Base-by-base conservation (phyloP, 1,140 invertebrate species). In the Papilio xuthus region DNA sequence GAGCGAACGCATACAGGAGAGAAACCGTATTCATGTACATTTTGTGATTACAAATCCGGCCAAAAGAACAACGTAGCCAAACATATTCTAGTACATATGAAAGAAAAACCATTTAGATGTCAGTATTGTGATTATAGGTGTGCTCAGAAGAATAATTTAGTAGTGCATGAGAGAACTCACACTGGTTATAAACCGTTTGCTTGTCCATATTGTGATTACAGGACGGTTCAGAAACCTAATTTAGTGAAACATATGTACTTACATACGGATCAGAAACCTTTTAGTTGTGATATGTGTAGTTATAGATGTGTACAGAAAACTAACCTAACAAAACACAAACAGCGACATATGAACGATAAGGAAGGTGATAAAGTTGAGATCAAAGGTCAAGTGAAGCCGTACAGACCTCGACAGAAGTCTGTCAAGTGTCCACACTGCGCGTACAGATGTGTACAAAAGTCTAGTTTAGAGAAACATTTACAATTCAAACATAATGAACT, bases 31-130 rank as follows among this genome's bases (percentile, higher is more conserved):
- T 93, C 95, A 0, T 96, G 95, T 80, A 95, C 95, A 0, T 94
- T 96, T n/a, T 97, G 97, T 83, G 96, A 93, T 81, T 94, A 97
- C 84, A 95, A 96, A 82, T 97, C 97, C 77, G 97, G 97, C 0
- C 95, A 97, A 26, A 96, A 97, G 86, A 96, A 97, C 80, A 96
- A 97, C 81, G 95, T 97, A 4, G 96, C 96, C 78, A 97, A 96
- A 77, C 96, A 97, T 84, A 95, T 97, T 86, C 84, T 96, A n/a
- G 94, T 96, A 1, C 96, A 97, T 87, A 97, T 96, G 82, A 96
- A 96, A 20, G 96, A 97, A 84, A 96, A 97, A 86, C 96, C 96
- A 0, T 97, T 96, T 83, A 92, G 95, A 42, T 97, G 96, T 90
- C 94, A 95, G 26, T 96, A 96, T 82, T 97, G 96, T 86, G 95